phyloP scores from a whole-genome alignment of 2,797 vertebrate species.

The Mus caroli region DNA sequence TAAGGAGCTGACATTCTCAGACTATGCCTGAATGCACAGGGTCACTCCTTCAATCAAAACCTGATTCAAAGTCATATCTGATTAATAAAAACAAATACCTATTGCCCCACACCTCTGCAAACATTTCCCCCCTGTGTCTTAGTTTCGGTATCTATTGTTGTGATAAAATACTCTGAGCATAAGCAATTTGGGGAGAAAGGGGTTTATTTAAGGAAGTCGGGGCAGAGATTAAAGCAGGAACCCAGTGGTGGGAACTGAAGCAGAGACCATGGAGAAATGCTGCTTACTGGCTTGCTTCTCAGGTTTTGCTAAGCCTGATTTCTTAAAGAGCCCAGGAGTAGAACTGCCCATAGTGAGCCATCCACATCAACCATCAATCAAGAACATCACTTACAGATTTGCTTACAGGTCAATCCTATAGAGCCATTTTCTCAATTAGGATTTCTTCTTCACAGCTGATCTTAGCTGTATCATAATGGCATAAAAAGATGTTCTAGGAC shows the following conservation, averaged over 20 bases:
- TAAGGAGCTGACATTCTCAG: not conserved
- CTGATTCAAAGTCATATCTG: constrained; percentile 16
- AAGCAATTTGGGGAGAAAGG: not conserved
- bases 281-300: not conserved
- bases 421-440: not conserved
- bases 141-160: not conserved
- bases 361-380: not conserved
- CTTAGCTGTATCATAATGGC: not conserved
- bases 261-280: not conserved
- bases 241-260: not conserved
- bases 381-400: not conserved
- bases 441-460: not conserved
- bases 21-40: not conserved
- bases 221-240: not conserved
- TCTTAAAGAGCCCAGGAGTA: not conserved
- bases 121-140: not conserved
- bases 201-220: not conserved
- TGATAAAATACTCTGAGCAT: not conserved
- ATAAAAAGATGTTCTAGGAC: constrained; percentile 4
- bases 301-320: not conserved
- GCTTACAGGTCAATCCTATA: not conserved
- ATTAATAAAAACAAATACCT: constrained; percentile 47
- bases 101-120: constrained; percentile 30
- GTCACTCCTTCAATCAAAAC: constrained; percentile 45
- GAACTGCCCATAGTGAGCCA: not conserved